Conservation (phyloP, 2,113 vertebrate species). For the Oceanodroma tethys region DNA sequence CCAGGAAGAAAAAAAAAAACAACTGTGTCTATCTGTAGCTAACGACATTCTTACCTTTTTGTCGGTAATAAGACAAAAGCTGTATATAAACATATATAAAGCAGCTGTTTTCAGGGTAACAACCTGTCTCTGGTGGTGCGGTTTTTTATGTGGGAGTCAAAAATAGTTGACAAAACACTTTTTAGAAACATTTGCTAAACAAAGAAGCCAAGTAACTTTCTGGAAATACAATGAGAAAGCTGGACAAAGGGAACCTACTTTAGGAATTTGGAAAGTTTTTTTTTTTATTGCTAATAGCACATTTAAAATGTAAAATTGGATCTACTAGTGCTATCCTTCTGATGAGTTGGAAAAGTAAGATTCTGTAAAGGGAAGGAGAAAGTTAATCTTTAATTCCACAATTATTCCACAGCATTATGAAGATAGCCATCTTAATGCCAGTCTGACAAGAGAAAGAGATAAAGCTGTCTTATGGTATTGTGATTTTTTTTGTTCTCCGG, state of each 20-base stretch:
- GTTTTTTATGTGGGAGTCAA: neutral
- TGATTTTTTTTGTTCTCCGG: neutral
- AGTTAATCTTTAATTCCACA: slow-evolving; percentile 42
- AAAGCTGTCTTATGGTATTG: neutral
- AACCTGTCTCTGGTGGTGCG: neutral
- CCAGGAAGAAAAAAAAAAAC: neutral
- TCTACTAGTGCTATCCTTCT: neutral
- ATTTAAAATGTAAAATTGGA: neutral
- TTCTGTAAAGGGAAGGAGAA: neutral
- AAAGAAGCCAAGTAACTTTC: neutral
- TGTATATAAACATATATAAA: neutral
- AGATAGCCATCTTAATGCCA: slow-evolving; percentile 29
- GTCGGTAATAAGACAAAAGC: neutral
- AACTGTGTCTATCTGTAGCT: neutral
- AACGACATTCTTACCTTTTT: neutral
- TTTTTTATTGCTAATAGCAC: neutral
- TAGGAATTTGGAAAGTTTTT: neutral
- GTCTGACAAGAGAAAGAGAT: slow-evolving; percentile 23
- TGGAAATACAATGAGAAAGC: neutral
- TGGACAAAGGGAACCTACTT: neutral
- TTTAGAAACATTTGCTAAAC: neutral
- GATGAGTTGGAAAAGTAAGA: neutral
- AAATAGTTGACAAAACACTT: neutral
- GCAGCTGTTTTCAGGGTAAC: neutral
- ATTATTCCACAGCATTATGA: slow-evolving; percentile 4